These are phyloP conservation scores for Tetragnatha versicolor DNA, from an alignment of 1,140 invertebrate species.

Conservation along the genomic window DNA sequence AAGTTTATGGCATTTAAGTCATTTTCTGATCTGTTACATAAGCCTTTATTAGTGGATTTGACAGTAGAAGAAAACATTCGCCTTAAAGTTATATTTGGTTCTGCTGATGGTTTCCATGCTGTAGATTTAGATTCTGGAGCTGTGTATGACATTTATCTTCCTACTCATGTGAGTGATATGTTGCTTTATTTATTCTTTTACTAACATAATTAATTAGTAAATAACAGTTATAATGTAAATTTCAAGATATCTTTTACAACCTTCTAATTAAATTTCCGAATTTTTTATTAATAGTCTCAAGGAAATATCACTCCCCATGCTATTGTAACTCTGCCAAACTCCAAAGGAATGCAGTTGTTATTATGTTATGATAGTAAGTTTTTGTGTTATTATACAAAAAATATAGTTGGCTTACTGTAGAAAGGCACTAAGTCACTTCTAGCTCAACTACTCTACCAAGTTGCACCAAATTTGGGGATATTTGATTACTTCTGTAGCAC, in stretches of 20 bases:
- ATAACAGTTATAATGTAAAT: not conserved
- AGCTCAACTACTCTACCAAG: too few species aligned
- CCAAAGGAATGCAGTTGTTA: conserved; percentile 95
- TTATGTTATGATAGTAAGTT: conserved; percentile 92
- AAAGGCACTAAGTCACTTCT: too few species aligned
- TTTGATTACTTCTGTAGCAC: too few species aligned
- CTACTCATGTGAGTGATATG: conserved; percentile 82
- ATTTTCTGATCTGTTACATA: conserved; percentile 76
- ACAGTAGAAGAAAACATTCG: conserved; percentile 97
- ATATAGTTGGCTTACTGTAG: not conserved
- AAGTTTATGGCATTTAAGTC: conserved; percentile 99
- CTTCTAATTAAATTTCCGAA: conserved; percentile 43
- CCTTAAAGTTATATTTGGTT: conserved; percentile 98
- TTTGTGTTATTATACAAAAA: not conserved
- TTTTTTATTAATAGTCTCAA: conserved; percentile 74
- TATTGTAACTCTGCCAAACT: conserved; percentile 97
- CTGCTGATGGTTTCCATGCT: conserved; percentile 96
- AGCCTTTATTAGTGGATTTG: conserved; percentile 93
- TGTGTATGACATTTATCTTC: conserved; percentile 98
- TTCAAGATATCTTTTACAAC: not conserved
- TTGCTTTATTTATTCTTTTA: not conserved
- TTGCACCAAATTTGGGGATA: too few species aligned
- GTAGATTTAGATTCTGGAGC: conserved; percentile 97
- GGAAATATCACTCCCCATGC: conserved; percentile 95
- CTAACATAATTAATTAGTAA: not conserved